These are phyloP conservation scores for Lottia scabra DNA, from an alignment of 2,888 invertebrate genomes.

Conservation along the genomic window DNA sequence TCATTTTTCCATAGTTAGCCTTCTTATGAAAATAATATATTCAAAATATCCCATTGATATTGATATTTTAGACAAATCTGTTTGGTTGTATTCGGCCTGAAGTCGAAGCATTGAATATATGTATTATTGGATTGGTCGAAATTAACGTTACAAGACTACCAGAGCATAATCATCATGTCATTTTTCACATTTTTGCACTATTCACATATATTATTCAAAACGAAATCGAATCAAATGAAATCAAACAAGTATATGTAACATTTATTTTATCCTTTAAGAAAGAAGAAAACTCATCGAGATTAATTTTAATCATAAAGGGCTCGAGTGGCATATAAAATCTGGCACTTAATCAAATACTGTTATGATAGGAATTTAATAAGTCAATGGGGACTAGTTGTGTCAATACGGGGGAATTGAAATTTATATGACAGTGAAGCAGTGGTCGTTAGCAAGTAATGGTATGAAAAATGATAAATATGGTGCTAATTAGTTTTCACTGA, in stretches of 20 bases:
- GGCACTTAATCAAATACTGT: background rate
- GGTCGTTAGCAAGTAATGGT: conserved; percentile 10
- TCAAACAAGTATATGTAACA: background rate
- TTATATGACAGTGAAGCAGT: background rate
- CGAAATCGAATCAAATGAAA: too few species aligned
- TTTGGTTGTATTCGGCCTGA: too few species aligned
- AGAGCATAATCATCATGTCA: too few species aligned
- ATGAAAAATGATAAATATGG: conserved; percentile 24
- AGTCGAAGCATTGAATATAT: too few species aligned
- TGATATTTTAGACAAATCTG: too few species aligned
- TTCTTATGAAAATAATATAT: too few species aligned
- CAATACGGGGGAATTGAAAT: conserved; percentile 3
- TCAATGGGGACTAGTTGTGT: conserved; percentile 3
- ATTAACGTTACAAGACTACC: too few species aligned
- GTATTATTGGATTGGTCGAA: too few species aligned
- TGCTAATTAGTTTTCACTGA: conserved; percentile 20
- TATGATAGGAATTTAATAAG: conserved; percentile 7
- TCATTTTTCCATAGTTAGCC: too few species aligned
- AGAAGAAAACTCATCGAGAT: background rate
- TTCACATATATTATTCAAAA: too few species aligned
- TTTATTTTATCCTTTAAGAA: conserved; percentile 4
- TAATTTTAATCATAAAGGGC: background rate
- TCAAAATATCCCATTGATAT: too few species aligned
- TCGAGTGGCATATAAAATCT: background rate
- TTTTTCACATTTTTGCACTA: too few species aligned